phyloP scores from a whole-genome alignment of 2,888 invertebrate species.

The Alentia gelatinosa region DNA sequence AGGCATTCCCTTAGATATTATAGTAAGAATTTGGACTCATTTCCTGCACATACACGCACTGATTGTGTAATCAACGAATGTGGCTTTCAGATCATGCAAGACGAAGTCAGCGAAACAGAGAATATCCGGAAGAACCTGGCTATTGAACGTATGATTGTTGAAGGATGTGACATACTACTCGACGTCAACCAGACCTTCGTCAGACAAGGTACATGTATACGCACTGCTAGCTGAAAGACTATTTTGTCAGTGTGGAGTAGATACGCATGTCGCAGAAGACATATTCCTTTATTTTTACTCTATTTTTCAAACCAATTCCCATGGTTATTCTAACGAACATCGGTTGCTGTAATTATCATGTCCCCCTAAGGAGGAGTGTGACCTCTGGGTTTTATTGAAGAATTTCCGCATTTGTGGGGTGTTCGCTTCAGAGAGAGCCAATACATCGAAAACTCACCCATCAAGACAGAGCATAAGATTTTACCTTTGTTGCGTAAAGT shows the following conservation, averaged over 20 bases:
- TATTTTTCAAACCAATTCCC: too few species aligned
- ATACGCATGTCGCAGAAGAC: too few species aligned
- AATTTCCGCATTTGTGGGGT: too few species aligned
- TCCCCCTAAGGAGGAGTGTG: too few species aligned
- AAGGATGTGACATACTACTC: slow-evolving; percentile 94
- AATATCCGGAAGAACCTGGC: slow-evolving; percentile 94
- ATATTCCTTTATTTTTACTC: too few species aligned
- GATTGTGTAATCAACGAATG: neutral
- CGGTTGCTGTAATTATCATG: too few species aligned
- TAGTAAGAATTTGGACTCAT: neutral
- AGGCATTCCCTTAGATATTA: neutral
- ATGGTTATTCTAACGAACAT: too few species aligned
- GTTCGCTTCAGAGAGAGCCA: too few species aligned
- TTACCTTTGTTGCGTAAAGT: too few species aligned
- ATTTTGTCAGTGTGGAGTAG: neutral
- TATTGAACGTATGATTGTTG: slow-evolving; percentile 95
- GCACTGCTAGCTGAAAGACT: neutral
- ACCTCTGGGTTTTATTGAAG: too few species aligned
- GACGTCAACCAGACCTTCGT: slow-evolving; percentile 97
- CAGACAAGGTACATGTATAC: slow-evolving; percentile 85
- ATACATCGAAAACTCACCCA: too few species aligned
- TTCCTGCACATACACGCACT: neutral
- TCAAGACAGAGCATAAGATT: too few species aligned
- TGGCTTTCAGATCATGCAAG: slow-evolving; percentile 87
- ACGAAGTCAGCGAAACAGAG: slow-evolving; percentile 94